These are phyloP conservation scores for Peromyscus aztecus DNA, from an alignment of 2,797 vertebrate species.

Conservation along the genomic window DNA sequence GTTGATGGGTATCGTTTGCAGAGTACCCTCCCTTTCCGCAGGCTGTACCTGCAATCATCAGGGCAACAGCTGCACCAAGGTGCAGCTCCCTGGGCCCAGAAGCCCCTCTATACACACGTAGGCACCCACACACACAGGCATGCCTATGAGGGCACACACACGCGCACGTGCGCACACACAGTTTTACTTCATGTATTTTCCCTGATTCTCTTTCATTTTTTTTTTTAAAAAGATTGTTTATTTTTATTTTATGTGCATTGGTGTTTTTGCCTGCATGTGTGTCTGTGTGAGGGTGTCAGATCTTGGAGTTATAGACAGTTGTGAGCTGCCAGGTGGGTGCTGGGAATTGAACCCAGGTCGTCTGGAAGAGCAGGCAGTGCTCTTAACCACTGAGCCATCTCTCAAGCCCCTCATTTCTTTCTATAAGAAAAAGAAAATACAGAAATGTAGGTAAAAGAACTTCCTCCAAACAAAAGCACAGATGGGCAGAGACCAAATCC, in stretches of 20 bases:
- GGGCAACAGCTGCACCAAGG: background rate
- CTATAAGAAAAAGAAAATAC: background rate
- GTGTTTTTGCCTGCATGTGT: too few relatives aligned
- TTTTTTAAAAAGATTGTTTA: too few relatives aligned
- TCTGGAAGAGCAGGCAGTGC: too few relatives aligned
- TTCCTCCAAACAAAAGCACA: background rate
- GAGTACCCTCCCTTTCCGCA: accelerated
- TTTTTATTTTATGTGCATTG: too few relatives aligned
- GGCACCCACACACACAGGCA: background rate
- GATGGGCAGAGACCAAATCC: background rate
- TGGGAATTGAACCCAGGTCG: too few relatives aligned
- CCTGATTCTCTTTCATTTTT: background rate
- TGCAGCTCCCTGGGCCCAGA: background rate
- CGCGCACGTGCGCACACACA: background rate
- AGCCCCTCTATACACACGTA: background rate
- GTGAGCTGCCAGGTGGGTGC: too few relatives aligned
- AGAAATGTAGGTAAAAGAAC: background rate
- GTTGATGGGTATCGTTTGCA: background rate
- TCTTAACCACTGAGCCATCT: too few relatives aligned
- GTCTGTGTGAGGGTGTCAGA: too few relatives aligned
- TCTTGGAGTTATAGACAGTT: too few relatives aligned
- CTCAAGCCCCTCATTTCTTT: background rate
- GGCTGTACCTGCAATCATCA: background rate
- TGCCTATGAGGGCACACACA: too few relatives aligned
- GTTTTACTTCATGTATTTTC: background rate